Evolutionary conservation across 2,113 vertebrate species (phyloP), one percentile per base, ranked within the genome.

Genomic region (Garra rufa): DNA sequence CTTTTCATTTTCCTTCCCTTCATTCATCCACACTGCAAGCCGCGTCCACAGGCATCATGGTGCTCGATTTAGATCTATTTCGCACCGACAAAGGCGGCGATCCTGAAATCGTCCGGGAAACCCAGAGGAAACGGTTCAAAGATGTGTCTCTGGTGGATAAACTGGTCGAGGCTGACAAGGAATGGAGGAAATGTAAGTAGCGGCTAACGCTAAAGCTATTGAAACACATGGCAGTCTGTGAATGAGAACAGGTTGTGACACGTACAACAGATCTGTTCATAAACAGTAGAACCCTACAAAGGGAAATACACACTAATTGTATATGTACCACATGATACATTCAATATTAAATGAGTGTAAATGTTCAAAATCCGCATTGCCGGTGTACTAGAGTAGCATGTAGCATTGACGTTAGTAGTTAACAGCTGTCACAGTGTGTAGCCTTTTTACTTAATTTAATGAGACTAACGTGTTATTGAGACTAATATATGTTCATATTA

Each of bases 11-110:
- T n/a, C 30, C 17, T 34, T 73, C 38, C 14, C 67, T 26, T 44
- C 38, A 46, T 61, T 80, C 52, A 74, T 14, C 44, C 8, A 9
- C 69, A 46, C 5, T 4, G 28, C 14, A 17, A 17, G 41, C 11
- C 63, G 38, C 28, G 46, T 81, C 63, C 30, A 10, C 46, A 34
- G 19, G n/a, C 50, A 77, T 55, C 30, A 99, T 99, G 98, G 98
- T 99, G 91, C 93, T 99, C 76, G 98, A 99, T 75, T 86, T 99
- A 86, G 98, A 99, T 86, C 91, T 96, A 73, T 98, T 99, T 90
- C 95, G 97, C 41, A 93, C 94, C 63, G 98, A 99, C 85, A 98
- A 99, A 92, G 97, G 98, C 48, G 98, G 98, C 0, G 95, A 98
- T 52, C 97, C 96, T 1, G 97, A 95, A 84, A 85, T 94, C 43